These are phyloP conservation scores for Ceratotherium simum DNA, from an alignment of 2,113 vertebrate genomes.

Conservation along the genomic window DNA sequence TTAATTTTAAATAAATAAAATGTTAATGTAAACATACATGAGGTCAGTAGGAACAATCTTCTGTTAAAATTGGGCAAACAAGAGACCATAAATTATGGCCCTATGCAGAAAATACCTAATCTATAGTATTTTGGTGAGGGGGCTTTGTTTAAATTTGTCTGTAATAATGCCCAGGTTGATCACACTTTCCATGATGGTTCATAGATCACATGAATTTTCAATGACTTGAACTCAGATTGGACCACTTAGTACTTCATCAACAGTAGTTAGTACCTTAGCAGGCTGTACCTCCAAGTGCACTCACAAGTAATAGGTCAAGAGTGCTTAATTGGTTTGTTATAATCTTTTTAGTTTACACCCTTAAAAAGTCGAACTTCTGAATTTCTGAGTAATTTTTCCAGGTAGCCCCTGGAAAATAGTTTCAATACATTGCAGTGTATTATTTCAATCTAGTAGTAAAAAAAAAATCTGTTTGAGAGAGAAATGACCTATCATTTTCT, in stretches of 20 bases:
- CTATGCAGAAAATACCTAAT: not conserved
- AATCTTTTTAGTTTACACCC: constrained; percentile 52
- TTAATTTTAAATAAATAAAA: constrained; percentile 46
- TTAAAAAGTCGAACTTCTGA: constrained; percentile 36
- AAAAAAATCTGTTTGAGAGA: not conserved
- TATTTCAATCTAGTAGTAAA: not conserved
- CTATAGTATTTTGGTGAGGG: not conserved
- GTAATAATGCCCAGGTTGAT: constrained; percentile 6
- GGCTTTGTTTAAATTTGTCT: constrained; percentile 36
- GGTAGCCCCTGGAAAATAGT: not conserved
- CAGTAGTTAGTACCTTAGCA: constrained; percentile 44
- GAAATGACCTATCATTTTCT: not conserved
- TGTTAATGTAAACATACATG: constrained; percentile 8
- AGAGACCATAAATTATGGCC: not conserved
- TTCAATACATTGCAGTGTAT: not conserved
- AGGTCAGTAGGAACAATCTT: constrained; percentile 10
- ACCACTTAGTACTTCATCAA: constrained; percentile 36
- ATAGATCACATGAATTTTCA: constrained; percentile 52
- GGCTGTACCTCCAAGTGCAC: not conserved
- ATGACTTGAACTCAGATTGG: not conserved
- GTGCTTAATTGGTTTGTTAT: constrained; percentile 13
- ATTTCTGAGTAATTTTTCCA: constrained; percentile 49
- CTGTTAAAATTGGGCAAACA: constrained; percentile 30
- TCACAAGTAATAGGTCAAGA: constrained; percentile 40
- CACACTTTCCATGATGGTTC: constrained; percentile 21